phyloP scores from a whole-genome alignment of 2,113 vertebrate genomes.

The Tragelaphus strepsiceros region DNA sequence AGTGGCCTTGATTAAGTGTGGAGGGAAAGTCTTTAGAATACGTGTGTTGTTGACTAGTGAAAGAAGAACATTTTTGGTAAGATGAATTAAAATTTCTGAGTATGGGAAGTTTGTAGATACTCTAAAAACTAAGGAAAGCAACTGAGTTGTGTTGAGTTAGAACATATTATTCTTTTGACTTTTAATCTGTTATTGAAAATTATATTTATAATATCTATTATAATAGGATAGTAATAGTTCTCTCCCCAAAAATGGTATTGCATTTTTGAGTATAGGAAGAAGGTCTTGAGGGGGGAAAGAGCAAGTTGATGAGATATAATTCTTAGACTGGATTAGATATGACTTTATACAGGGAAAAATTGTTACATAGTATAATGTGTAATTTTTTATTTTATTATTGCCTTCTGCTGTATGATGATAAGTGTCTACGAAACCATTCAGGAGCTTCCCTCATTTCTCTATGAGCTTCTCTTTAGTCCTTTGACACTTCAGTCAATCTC shows the following conservation, averaged over 20 bases:
- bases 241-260: not conserved
- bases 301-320: not conserved
- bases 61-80: not conserved
- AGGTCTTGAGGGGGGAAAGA: not conserved
- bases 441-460: not conserved
- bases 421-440: not conserved
- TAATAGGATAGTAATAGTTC: not conserved
- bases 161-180: not conserved
- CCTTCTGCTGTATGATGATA: not conserved
- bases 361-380: not conserved
- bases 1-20: not conserved
- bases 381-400: not conserved
- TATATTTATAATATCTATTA: not conserved
- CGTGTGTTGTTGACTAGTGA: rapidly evolving
- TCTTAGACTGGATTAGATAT: not conserved
- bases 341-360: not conserved
- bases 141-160: not conserved
- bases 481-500: not conserved
- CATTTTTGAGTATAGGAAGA: not conserved
- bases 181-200: not conserved
- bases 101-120: not conserved
- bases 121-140: not conserved
- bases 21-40: not conserved
- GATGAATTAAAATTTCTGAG: not conserved
- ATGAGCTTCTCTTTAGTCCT: not conserved